Percentiles rank a stretch among this genome's conserved stretches.
Evolutionary conservation across 2,113 vertebrate species (phyloP).

Genomic region (Silurus asotus): DNA sequence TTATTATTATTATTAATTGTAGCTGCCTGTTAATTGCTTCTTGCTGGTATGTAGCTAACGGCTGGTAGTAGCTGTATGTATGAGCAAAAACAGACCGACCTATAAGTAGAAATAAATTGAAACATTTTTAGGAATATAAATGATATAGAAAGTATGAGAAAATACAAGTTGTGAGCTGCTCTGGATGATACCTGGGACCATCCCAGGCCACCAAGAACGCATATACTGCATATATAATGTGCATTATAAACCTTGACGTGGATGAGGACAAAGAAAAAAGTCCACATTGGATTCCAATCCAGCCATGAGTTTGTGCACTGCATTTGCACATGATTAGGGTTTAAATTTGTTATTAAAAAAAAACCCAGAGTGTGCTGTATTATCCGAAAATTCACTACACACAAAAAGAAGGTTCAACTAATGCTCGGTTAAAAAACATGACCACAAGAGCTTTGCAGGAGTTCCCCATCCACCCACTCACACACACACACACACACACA

Average conservation of each 20-base stretch:
- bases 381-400: neutral
- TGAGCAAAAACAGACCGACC: neutral
- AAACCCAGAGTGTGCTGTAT: neutral
- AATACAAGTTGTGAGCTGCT: neutral
- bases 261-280: neutral
- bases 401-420: too few relatives aligned
- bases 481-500: neutral
- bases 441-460: neutral
- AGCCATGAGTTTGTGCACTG: too few relatives aligned
- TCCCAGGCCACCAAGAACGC: neutral
- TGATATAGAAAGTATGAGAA: neutral
- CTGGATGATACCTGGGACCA: neutral
- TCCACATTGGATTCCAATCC: neutral
- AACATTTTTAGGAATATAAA: neutral
- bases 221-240: neutral
- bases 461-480: neutral
- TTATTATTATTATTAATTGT: too few relatives aligned
- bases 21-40: constrained; percentile 50
- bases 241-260: neutral
- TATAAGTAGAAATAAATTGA: neutral
- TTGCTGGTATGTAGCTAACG: constrained; percentile 43
- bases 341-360: neutral
- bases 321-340: neutral
- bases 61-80: neutral
- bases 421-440: neutral